Evolutionary conservation across 2,797 vertebrate genomes (phyloP).

Genomic region (Cheirogaleus major): DNA sequence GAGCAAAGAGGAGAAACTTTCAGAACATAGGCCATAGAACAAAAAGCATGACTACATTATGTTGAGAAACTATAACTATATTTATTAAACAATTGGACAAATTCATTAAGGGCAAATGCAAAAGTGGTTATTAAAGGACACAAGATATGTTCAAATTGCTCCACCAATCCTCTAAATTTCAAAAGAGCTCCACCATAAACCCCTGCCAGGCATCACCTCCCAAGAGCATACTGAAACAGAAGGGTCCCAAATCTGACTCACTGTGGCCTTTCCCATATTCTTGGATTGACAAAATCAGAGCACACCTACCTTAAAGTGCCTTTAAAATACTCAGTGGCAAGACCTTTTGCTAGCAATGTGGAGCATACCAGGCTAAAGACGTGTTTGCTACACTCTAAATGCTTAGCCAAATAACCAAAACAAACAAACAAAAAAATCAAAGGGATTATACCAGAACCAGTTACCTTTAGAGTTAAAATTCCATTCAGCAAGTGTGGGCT

Average conservation of each 20-base stretch:
- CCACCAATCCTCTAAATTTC: not conserved
- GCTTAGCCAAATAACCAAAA: conserved; percentile 5
- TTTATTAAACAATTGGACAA: not conserved
- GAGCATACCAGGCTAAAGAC: not conserved
- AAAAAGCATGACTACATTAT: not conserved
- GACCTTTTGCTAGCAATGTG: not conserved
- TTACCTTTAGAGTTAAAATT: not conserved
- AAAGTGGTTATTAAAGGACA: not conserved
- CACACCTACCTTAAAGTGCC: not conserved
- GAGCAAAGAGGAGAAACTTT: not conserved
- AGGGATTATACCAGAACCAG: not conserved
- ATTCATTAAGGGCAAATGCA: not conserved
- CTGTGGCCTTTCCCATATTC: not conserved
- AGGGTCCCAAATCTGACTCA: not conserved
- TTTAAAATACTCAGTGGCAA: not conserved
- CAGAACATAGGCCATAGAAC: not conserved
- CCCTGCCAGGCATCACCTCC: too few species aligned
- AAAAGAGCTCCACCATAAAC: not conserved
- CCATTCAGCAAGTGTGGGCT: not conserved
- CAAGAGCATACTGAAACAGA: not conserved
- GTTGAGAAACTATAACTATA: not conserved
- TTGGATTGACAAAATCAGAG: not conserved
- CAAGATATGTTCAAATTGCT: not conserved
- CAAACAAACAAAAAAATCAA: not conserved
- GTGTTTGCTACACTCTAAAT: not conserved